Percentiles rank a stretch among this genome's conserved stretches.
These are phyloP conservation scores for Sebastes diaconus DNA, from an alignment of 2,797 vertebrate genomes.

Conservation along the genomic window DNA sequence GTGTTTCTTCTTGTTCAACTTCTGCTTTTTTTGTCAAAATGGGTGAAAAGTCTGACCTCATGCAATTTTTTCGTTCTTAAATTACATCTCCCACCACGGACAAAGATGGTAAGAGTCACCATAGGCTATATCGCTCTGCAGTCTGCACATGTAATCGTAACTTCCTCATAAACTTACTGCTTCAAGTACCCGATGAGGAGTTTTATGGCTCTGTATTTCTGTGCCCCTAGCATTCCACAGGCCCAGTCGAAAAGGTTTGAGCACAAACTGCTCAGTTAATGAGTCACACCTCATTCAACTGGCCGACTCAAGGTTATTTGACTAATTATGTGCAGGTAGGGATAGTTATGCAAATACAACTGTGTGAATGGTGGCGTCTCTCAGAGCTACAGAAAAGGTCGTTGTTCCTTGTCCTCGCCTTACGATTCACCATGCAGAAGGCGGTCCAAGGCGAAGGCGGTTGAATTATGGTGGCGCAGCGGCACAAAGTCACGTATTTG, in stretches of 20 bases:
- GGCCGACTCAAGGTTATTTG: conserved; percentile 72
- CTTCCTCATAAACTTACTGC: conserved; percentile 10
- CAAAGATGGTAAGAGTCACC: neutral
- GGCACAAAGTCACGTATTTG: conserved; percentile 22
- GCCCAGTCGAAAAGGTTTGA: conserved; percentile 37
- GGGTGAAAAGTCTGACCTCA: neutral
- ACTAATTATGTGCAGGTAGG: conserved; percentile 72
- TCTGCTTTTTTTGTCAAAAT: neutral
- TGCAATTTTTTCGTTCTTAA: neutral
- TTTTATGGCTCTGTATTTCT: conserved; percentile 31
- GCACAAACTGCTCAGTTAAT: conserved; percentile 64
- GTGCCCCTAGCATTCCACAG: neutral
- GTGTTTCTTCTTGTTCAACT: neutral
- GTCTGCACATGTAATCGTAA: neutral
- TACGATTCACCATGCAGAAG: neutral
- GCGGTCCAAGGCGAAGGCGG: conserved; percentile 4
- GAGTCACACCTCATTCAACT: conserved; percentile 74
- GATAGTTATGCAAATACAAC: conserved; percentile 65
- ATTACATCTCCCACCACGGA: neutral
- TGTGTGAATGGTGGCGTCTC: conserved; percentile 17
- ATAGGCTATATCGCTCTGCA: neutral
- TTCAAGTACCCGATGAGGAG: neutral
- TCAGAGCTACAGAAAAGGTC: conserved; percentile 48
- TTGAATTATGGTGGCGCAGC: conserved; percentile 19
- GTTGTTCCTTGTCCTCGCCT: conserved; percentile 39